Percentiles rank a stretch among this genome's conserved stretches.
phyloP scores from a whole-genome alignment of 35 echinoderm and acorn worm genomes.

The Hemicentrotus pulcherrimus region DNA sequence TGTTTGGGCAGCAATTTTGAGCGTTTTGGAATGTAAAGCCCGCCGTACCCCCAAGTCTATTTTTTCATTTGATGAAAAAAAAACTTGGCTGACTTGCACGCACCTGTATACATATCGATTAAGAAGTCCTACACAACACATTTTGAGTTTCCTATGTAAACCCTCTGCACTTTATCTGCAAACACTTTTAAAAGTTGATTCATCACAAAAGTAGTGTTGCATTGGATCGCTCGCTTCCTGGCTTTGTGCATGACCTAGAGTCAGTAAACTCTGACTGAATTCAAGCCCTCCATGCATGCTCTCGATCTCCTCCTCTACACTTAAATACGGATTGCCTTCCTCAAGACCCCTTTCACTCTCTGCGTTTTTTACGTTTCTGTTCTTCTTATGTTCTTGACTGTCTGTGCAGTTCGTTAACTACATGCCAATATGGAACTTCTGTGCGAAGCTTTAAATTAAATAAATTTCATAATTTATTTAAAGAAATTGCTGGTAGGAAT shows the following conservation, averaged over 20 bases:
- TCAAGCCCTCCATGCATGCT: neutral
- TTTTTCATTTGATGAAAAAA: neutral
- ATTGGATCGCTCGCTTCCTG: neutral
- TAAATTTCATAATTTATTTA: too few species aligned
- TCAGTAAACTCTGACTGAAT: neutral
- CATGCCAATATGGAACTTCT: too few species aligned
- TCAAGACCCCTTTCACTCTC: too few species aligned
- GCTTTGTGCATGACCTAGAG: neutral
- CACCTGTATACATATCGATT: conserved; percentile 6
- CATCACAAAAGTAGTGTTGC: neutral
- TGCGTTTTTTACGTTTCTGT: too few species aligned
- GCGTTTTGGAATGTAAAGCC: conserved; percentile 16
- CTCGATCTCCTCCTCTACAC: neutral
- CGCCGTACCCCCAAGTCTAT: neutral
- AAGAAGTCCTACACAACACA: neutral
- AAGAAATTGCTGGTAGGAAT: too few species aligned
- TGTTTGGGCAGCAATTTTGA: conserved; percentile 17
- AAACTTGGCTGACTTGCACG: neutral
- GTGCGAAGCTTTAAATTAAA: too few species aligned
- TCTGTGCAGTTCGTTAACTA: too few species aligned
- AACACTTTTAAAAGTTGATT: neutral
- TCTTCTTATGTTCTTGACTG: too few species aligned
- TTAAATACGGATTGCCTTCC: too few species aligned
- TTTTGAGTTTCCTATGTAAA: neutral
- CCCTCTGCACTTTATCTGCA: neutral